Evolutionary conservation across 1,140 invertebrate species (phyloP), one percentile per base, ranked within the genome.

Genomic region (Papilio dardanus): DNA sequence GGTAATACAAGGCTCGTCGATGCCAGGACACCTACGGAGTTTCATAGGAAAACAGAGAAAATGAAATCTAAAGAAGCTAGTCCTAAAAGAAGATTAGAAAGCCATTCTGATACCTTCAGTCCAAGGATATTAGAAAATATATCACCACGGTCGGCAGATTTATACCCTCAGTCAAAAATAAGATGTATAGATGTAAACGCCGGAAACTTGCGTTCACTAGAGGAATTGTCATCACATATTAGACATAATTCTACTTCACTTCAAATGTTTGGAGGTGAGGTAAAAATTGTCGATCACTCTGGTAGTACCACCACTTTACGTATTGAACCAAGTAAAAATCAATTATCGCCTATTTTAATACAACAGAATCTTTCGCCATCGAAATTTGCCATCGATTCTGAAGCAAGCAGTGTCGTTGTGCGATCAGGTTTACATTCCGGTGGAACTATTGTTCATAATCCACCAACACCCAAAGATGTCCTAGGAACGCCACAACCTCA

Each of bases 1-100:
- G 96, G 97, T 2, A 96, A 96, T 79, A 97, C 97, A 8, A 94
- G 96, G 35, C 89, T 97, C 30, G 96, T 97, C n/a, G 96, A 97
- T 82, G 86, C 90, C 28, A 89, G 92, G 81, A 77, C 82, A 28
- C 81, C 87, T 37, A 77, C 85, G 31, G 91, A 93, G 24, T 86
- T 84, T 54, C 79, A 79, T 71, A 86, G 86, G 77, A 92, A 88
- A 84, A 83, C 79, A 33, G 90, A 92, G 69, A 85, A 86, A 86
- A 74, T 86, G 62, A 92, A 88, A 81, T 66, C 86, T 21, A 85
- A 88, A 79, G 85, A 87, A 75, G 79, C 81, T 19, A 93, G 91
- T 77, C 91, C 92, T 28, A 93, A 92, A 82, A 82, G 92, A 86
- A 88, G 87, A 84, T 79, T 92, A 33, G 92, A 93, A 68, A 87